Percentiles rank a stretch among this genome's conserved stretches.
Evolutionary conservation across 2,113 vertebrate genomes (phyloP).

Genomic region (Ariopsis seemanni): DNA sequence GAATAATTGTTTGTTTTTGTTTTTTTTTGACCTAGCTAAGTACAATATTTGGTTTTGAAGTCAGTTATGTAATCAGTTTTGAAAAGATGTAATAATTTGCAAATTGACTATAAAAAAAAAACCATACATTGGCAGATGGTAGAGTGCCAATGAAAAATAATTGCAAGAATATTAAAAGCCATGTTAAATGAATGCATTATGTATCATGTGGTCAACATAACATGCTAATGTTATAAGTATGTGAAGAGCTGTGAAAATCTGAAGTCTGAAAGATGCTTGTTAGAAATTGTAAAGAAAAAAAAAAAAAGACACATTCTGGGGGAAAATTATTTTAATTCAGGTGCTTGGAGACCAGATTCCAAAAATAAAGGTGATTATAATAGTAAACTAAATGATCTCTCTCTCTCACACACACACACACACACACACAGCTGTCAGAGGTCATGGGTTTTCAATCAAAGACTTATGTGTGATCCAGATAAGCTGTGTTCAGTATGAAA

Average conservation of each 20-base stretch:
- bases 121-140: not conserved
- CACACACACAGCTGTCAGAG: constrained; percentile 20
- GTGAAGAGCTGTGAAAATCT: not conserved
- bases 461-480: constrained; percentile 23
- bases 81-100: not conserved
- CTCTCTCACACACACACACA: constrained; percentile 52
- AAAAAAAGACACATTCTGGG: not conserved
- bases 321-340: not conserved
- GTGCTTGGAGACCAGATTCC: not conserved
- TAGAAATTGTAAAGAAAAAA: not conserved
- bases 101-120: not conserved
- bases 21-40: not conserved
- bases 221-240: not conserved
- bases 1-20: not conserved
- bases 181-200: not conserved
- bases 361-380: not conserved
- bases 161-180: not conserved
- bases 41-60: not conserved
- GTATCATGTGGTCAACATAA: not conserved
- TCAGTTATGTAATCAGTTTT: not conserved
- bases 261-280: not conserved
- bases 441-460: constrained; percentile 41
- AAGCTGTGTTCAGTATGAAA: constrained; percentile 41
- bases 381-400: not conserved
- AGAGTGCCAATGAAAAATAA: not conserved